These are phyloP conservation scores for Dissostichus mawsoni DNA, from an alignment of 2,113 vertebrate species.

Conservation along the genomic window DNA sequence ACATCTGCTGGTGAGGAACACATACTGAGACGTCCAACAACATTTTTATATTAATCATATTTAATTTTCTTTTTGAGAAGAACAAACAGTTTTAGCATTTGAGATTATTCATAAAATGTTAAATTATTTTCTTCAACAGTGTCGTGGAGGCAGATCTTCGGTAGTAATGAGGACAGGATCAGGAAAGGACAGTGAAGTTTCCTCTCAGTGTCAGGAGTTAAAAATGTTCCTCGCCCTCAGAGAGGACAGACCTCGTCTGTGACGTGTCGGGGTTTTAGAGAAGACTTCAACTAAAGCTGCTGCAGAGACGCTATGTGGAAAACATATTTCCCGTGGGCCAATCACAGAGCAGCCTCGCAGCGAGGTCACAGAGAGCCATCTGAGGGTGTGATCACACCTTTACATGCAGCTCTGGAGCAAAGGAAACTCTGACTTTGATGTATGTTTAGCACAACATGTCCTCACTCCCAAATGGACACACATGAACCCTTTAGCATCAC, in stretches of 20 bases:
- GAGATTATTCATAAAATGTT: too few species aligned
- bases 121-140: too few species aligned
- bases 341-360: not conserved
- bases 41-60: too few species aligned
- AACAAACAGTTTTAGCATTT: too few species aligned
- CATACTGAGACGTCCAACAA: too few species aligned
- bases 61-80: too few species aligned
- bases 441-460: not conserved
- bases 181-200: not conserved
- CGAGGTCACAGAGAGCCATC: not conserved
- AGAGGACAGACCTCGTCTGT: not conserved
- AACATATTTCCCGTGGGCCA: not conserved
- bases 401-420: not conserved
- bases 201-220: not conserved
- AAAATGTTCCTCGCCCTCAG: not conserved
- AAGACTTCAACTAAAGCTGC: slow-evolving; percentile 17
- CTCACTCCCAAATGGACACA: too few species aligned
- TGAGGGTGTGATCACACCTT: slow-evolving; percentile 37
- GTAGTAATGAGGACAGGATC: not conserved
- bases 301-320: slow-evolving; percentile 5
- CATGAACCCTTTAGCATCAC: too few species aligned
- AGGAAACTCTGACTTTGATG: slow-evolving; percentile 5
- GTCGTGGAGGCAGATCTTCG: too few species aligned
- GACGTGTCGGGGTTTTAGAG: not conserved
- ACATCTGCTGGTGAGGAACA: too few species aligned